Percentiles rank a stretch among this genome's conserved stretches.
phyloP scores from a whole-genome alignment of 2,797 vertebrate genomes.

The Gobionotothen gibberifrons region DNA sequence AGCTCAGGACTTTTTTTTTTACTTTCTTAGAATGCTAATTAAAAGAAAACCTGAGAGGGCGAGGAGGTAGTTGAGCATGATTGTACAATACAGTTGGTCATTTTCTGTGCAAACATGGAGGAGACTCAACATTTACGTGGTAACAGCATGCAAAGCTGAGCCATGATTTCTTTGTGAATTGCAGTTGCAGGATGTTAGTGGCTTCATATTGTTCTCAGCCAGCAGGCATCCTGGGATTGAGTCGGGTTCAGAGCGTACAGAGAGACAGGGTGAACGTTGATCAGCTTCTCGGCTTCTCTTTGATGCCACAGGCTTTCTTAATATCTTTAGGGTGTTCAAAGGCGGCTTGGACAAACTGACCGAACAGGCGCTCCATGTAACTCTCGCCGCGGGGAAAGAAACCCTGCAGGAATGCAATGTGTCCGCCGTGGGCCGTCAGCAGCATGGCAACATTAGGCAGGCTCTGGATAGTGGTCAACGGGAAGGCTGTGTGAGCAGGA shows the following conservation, averaged over 20 bases:
- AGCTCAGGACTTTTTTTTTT: neutral
- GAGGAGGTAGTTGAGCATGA: constrained; percentile 61
- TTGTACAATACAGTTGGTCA: constrained; percentile 38
- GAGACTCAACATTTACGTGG: constrained; percentile 4
- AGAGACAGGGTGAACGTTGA: neutral
- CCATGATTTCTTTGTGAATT: constrained; percentile 14
- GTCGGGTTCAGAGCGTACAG: neutral
- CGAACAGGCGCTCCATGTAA: constrained; percentile 86
- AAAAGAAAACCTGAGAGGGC: constrained; percentile 41
- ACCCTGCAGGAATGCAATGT: constrained; percentile 89
- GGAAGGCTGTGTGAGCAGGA: constrained; percentile 79
- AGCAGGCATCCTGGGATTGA: neutral
- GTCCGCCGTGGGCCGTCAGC: constrained; percentile 85
- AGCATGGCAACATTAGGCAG: constrained; percentile 84
- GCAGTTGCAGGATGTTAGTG: neutral
- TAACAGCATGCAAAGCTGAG: constrained; percentile 26
- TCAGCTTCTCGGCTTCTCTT: constrained; percentile 40
- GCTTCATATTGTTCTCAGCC: neutral
- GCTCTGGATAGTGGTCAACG: constrained; percentile 67
- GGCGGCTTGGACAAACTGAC: constrained; percentile 82
- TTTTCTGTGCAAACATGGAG: constrained; percentile 13
- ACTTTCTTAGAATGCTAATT: constrained; percentile 13
- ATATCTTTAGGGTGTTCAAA: constrained; percentile 83
- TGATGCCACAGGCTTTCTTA: constrained; percentile 67
- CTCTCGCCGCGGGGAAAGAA: constrained; percentile 80